phyloP scores from a whole-genome alignment of 2,888 invertebrate genomes.

The Agonum fuliginosum region DNA sequence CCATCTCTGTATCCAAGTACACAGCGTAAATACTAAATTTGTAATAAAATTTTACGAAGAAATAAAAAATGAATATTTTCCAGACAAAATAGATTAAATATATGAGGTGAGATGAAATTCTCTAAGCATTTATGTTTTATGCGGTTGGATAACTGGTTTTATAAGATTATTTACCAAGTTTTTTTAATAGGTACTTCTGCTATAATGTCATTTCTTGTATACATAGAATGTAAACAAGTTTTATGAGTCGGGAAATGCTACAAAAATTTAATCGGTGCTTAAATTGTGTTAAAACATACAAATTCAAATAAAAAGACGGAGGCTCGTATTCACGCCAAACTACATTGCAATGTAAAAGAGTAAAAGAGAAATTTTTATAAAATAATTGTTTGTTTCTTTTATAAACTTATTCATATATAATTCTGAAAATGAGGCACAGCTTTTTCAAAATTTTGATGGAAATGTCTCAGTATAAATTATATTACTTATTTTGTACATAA shows the following conservation, averaged over 20 bases:
- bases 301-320: constrained; percentile 11
- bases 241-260: not conserved
- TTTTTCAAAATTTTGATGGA: no score
- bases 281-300: constrained; percentile 14
- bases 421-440: no score
- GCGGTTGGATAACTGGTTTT: constrained; percentile 26
- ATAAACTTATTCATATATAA: no score
- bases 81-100: constrained; percentile 8
- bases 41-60: constrained; percentile 18
- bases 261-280: constrained; percentile 1
- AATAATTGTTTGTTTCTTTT: no score
- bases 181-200: constrained; percentile 29
- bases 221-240: constrained; percentile 35
- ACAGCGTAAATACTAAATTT: no score
- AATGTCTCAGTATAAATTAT: no score
- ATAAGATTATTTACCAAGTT: not conserved
- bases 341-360: no score
- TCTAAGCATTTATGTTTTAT: constrained; percentile 18
- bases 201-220: constrained; percentile 28
- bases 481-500: no score
- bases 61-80: constrained; percentile 15
- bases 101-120: constrained; percentile 29
- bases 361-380: no score
- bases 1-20: no score
- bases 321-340: no score